Conservation (phyloP, 2,113 vertebrate genomes). For the Erpornis zantholeuca region DNA sequence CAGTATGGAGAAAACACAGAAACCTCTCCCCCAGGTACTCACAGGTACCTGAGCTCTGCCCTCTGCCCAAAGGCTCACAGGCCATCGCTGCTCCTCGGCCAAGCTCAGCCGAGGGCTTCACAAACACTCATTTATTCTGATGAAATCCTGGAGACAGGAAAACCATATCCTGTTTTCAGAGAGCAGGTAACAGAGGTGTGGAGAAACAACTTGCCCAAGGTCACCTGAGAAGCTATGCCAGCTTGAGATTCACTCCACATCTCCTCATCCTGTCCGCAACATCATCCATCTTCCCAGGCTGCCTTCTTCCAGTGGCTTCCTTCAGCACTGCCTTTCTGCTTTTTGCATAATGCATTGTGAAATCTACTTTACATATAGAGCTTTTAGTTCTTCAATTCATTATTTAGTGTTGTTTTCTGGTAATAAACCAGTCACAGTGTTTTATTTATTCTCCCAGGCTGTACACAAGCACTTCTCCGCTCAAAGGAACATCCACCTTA, state of each 20-base stretch:
- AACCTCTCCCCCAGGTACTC: not conserved
- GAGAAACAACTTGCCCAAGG: not conserved
- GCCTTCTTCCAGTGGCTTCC: not conserved
- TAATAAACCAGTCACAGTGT: not conserved
- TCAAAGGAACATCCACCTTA: not conserved
- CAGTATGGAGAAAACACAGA: not conserved
- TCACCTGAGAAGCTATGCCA: not conserved
- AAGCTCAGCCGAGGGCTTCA: fast-evolving
- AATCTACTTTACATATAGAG: not conserved
- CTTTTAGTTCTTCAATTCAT: not conserved
- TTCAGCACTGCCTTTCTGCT: not conserved
- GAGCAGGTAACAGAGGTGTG: not conserved
- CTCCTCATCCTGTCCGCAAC: not conserved
- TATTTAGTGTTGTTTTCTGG: not conserved
- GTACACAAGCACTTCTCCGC: not conserved
- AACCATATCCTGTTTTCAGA: not conserved
- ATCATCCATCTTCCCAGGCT: not conserved
- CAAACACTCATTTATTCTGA: not conserved
- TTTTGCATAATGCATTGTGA: not conserved
- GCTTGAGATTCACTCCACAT: not conserved
- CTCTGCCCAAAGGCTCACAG: not conserved
- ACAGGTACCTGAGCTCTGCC: not conserved
- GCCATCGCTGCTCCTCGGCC: not conserved
- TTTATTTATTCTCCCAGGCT: not conserved
- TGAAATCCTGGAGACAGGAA: not conserved